Percentiles rank a stretch among this genome's conserved stretches.
Evolutionary conservation across 2,797 vertebrate species (phyloP).

Genomic region (Labeo calbasu): DNA sequence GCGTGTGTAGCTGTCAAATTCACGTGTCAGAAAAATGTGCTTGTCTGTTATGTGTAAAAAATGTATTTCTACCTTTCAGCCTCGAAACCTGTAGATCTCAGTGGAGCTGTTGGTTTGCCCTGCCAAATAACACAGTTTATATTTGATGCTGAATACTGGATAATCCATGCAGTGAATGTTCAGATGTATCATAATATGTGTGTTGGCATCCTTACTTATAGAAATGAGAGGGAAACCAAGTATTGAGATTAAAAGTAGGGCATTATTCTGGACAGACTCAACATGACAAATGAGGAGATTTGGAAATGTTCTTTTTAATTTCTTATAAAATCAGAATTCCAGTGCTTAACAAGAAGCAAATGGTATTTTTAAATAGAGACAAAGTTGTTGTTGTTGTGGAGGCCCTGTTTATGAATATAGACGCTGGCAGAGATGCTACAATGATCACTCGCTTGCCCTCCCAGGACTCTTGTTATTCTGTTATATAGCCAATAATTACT

Average conservation of each 20-base stretch:
- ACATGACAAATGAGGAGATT: neutral
- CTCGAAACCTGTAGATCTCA: neutral
- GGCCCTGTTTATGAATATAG: neutral
- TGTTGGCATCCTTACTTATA: neutral
- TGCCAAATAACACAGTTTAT: conserved; percentile 2
- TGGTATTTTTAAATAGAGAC: neutral
- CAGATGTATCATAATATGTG: neutral
- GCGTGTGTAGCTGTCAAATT: neutral
- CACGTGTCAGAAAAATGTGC: neutral
- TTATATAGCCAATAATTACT: neutral
- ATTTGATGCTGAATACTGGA: neutral
- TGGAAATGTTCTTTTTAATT: neutral
- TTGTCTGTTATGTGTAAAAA: neutral
- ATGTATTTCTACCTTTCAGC: neutral
- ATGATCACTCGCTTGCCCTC: neutral
- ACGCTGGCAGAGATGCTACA: neutral
- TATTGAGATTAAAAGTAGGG: neutral
- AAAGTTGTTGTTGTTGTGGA: neutral
- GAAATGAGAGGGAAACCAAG: neutral
- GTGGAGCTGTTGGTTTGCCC: neutral
- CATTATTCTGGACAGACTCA: neutral
- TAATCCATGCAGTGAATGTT: neutral
- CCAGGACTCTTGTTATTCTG: neutral
- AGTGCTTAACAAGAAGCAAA: neutral
- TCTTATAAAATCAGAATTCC: neutral